Evolutionary conservation across 2,797 vertebrate genomes (phyloP).

Genomic region (Argentina silus): DNA sequence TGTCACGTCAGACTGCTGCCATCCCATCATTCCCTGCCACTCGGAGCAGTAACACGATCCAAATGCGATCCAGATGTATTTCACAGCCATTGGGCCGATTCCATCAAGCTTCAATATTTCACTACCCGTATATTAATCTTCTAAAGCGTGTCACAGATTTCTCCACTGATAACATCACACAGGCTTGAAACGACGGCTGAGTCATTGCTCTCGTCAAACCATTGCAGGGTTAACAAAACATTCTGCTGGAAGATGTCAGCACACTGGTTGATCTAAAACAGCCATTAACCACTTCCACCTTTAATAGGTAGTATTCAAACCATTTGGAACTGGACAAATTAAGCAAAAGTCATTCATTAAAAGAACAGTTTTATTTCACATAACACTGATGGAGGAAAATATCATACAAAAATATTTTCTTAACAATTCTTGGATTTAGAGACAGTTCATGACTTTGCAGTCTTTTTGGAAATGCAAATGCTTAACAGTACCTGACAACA

Average conservation of each 20-base stretch:
- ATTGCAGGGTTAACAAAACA: conserved; percentile 55
- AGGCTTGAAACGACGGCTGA: conserved; percentile 50
- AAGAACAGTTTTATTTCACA: conserved; percentile 44
- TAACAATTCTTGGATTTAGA: conserved; percentile 9
- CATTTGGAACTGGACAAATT: conserved; percentile 1
- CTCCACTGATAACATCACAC: conserved; percentile 73
- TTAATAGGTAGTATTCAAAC: conserved; percentile 13
- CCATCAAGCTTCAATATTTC: conserved; percentile 76
- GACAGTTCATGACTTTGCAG: background rate
- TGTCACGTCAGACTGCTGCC: conserved; percentile 69
- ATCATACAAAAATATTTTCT: conserved; percentile 41
- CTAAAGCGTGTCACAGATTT: conserved; percentile 74
- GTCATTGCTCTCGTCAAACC: conserved; percentile 65
- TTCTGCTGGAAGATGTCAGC: conserved; percentile 35
- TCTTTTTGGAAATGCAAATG: background rate
- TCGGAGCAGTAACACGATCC: conserved; percentile 74
- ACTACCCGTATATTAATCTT: conserved; percentile 76
- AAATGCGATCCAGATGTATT: conserved; percentile 82
- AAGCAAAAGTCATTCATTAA: background rate
- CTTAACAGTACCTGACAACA: background rate
- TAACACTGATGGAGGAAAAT: conserved; percentile 24
- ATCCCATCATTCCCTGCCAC: conserved; percentile 74
- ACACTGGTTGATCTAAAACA: conserved; percentile 13
- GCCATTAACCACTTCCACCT: conserved; percentile 39
- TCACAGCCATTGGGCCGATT: conserved; percentile 53